These are phyloP conservation scores for Noctua janthe DNA, from an alignment of 2,888 invertebrate genomes.

Conservation along the genomic window DNA sequence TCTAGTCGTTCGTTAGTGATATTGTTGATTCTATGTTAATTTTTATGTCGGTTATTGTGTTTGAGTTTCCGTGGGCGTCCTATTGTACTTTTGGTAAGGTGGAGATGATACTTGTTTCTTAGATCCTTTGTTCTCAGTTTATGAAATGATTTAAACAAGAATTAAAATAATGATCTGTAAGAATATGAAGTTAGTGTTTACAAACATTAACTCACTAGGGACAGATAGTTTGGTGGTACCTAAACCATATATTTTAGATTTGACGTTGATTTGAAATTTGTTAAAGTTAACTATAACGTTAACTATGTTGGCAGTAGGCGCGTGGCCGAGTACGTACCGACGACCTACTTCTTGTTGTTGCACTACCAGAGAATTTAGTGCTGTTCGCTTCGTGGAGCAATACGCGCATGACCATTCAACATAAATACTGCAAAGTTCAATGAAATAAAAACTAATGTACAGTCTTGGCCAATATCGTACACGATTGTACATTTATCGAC, in stretches of 20 bases:
- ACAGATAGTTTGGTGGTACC: neutral
- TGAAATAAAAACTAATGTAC: constrained; percentile 56
- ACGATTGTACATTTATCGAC: constrained; percentile 44
- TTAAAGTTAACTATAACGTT: constrained; percentile 45
- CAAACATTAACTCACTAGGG: neutral
- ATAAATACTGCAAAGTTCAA: constrained; percentile 55
- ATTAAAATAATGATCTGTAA: constrained; percentile 4
- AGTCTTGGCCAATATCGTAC: constrained; percentile 49
- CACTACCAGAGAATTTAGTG: constrained; percentile 52
- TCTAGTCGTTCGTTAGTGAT: constrained; percentile 37
- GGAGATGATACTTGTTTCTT: constrained; percentile 33
- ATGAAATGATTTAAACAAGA: constrained; percentile 9
- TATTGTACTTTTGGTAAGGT: constrained; percentile 50
- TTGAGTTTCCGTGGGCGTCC: constrained; percentile 36
- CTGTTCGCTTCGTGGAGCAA: constrained; percentile 49
- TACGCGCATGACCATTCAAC: constrained; percentile 59
- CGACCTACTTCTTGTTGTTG: constrained; percentile 58
- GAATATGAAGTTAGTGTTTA: neutral
- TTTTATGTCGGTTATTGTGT: constrained; percentile 58
- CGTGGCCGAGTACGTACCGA: constrained; percentile 38
- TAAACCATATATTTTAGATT: neutral
- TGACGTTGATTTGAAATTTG: constrained; percentile 28
- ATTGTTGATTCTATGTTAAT: constrained; percentile 58
- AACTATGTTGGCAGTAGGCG: constrained; percentile 38
- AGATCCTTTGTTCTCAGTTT: constrained; percentile 34